These are phyloP conservation scores for Tetramorium simillimum DNA, from an alignment of 1,140 invertebrate species.

Conservation along the genomic window DNA sequence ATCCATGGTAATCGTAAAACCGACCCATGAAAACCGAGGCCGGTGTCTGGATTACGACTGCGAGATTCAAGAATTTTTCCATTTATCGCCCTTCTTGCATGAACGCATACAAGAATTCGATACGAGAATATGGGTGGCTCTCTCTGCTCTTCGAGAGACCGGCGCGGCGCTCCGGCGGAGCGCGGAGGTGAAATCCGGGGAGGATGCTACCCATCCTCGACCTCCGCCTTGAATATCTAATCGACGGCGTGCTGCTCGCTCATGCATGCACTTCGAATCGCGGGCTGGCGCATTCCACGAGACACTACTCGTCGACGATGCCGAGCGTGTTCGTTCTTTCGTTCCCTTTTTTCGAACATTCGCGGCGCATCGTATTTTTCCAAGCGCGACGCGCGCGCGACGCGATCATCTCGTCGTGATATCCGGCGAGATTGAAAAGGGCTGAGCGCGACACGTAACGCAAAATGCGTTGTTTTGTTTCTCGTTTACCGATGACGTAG, in stretches of 20 bases:
- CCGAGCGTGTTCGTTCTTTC: slow-evolving; percentile 33
- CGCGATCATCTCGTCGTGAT: slow-evolving; percentile 44
- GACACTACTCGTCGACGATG: slow-evolving; percentile 48
- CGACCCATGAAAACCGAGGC: slow-evolving; percentile 76
- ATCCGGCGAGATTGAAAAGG: slow-evolving; percentile 50
- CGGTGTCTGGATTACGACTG: slow-evolving; percentile 81
- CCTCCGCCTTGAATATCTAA: slow-evolving; percentile 77
- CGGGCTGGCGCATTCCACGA: slow-evolving; percentile 38
- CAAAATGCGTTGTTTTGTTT: slow-evolving; percentile 44
- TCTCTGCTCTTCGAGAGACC: not conserved
- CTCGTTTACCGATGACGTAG: slow-evolving; percentile 33
- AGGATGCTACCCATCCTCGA: slow-evolving; percentile 66
- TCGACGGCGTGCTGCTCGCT: slow-evolving; percentile 75
- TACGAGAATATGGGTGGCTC: slow-evolving; percentile 79
- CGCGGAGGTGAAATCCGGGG: not conserved
- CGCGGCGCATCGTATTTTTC: slow-evolving; percentile 46
- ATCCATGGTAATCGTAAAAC: slow-evolving; percentile 80
- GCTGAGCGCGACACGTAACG: slow-evolving; percentile 11
- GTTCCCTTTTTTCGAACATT: slow-evolving; percentile 18
- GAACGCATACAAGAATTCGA: slow-evolving; percentile 83
- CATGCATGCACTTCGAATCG: slow-evolving; percentile 66
- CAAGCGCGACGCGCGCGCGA: slow-evolving; percentile 31
- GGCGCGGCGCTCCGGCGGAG: not conserved
- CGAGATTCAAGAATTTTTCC: slow-evolving; percentile 85
- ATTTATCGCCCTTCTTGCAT: slow-evolving; percentile 84